Evolutionary conservation across 2,113 vertebrate species (phyloP).

Genomic region (Edolisoma coerulescens): DNA sequence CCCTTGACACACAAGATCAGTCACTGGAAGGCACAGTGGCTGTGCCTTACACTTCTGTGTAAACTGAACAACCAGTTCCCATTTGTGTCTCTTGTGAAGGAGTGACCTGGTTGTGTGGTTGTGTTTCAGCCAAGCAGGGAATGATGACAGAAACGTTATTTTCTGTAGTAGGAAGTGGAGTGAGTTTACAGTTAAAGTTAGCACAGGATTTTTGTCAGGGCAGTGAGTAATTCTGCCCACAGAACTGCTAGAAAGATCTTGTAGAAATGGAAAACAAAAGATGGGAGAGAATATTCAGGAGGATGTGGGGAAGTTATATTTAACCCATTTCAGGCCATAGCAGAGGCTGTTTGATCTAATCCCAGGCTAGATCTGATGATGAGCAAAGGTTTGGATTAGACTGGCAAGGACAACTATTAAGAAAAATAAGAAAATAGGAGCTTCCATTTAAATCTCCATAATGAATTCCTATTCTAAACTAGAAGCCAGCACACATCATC

Average conservation of each 20-base stretch:
- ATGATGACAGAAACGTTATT: neutral
- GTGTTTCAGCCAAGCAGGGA: neutral
- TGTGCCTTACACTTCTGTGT: neutral
- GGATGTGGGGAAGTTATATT: neutral
- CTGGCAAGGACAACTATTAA: neutral
- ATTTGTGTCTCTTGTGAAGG: neutral
- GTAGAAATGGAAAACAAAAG: neutral
- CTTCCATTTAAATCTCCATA: neutral
- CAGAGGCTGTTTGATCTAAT: neutral
- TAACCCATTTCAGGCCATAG: neutral
- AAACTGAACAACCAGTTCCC: constrained; percentile 43
- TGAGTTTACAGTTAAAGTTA: neutral
- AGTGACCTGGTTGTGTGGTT: neutral
- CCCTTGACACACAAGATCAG: constrained; percentile 28
- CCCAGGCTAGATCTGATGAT: neutral
- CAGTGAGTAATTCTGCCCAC: neutral
- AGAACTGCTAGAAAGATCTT: neutral
- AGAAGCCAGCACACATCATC: neutral
- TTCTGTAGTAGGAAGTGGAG: neutral
- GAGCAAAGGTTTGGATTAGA: neutral
- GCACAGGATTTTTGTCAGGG: neutral
- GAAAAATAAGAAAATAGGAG: neutral
- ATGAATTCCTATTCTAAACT: neutral
- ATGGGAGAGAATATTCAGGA: neutral
- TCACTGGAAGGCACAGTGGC: neutral